Evolutionary conservation across 1,140 invertebrate species (phyloP), one percentile per base, ranked within the genome.

Genomic region (Drosophila athabasca): DNA sequence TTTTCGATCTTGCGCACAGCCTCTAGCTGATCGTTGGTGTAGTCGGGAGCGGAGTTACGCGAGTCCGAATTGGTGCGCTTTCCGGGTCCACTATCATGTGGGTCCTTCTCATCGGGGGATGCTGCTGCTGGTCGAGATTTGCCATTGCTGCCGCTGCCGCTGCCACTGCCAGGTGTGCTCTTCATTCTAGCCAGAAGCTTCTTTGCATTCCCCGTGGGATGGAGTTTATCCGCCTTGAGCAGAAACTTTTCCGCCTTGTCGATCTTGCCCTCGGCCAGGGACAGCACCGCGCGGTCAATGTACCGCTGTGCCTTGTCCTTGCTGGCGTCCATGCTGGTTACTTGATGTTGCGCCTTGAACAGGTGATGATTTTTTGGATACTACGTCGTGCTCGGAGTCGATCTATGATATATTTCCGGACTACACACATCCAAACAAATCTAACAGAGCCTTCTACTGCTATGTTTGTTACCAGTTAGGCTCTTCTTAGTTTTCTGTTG

Each of bases 281-380:
- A 0, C 17, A 1, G 17, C 17, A 19, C 17, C 17, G 17, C 17
- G 17, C 0, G 93, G 68, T 96, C 94, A 67, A 98, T 95, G 92
- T 98, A 99, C 66, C 95, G 94, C 76, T 96, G 95, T 9, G 97
- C 96, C 91, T 98, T 97, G 92, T 98, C 98, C 92, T 97, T 98
- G 92, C 99, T 99, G 26, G 96, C 95, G 85, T 99, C 98, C 95
- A 98, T 88, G 51, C 15, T 26, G 61, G 22, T 15, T 22, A 24
- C 19, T 53, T 43, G 31, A 11, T 3, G 17, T 55, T 46, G 51
- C 41, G 49, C 24, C 17, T 58, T 13, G 6, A 9, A 35, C 31
- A 35, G 31, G 8, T 35, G 31, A 35, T 35, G 17, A 19, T 0
- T 19, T 44, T 24, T 13, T 69, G 46, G 53, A 13, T 65, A 74